These are phyloP conservation scores for Mesorhabditis spiculigera DNA, from an alignment of 2,888 invertebrate genomes.

Conservation along the genomic window DNA sequence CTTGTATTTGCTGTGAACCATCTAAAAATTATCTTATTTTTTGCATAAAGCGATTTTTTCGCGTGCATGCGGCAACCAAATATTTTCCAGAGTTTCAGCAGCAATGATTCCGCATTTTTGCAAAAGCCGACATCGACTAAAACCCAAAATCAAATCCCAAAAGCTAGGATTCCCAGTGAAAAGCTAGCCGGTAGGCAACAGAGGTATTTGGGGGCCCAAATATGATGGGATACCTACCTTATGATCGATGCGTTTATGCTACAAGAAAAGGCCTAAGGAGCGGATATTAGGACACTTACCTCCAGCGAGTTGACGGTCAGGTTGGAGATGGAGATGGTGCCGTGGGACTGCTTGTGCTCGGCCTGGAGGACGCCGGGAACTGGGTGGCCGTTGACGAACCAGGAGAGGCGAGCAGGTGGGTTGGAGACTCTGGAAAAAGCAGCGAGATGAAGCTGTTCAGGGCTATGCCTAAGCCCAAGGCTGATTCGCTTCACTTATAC, in stretches of 20 bases:
- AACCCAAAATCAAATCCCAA: too few species aligned
- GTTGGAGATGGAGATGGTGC: slow-evolving; percentile 36
- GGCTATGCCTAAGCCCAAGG: too few species aligned
- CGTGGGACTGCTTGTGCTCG: slow-evolving; percentile 26
- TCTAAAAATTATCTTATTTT: neutral
- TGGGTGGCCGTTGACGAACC: slow-evolving; percentile 48
- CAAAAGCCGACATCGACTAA: neutral
- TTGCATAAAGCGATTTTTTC: too few species aligned
- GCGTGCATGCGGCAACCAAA: too few species aligned
- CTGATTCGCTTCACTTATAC: too few species aligned
- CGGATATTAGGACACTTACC: slow-evolving; percentile 1
- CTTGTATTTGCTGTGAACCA: slow-evolving; percentile 4
- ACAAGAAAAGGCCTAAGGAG: too few species aligned
- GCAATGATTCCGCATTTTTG: neutral
- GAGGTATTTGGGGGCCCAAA: too few species aligned
- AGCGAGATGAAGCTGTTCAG: too few species aligned
- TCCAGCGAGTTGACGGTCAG: slow-evolving; percentile 32
- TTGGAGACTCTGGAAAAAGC: slow-evolving; percentile 43
- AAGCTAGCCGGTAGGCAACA: neutral
- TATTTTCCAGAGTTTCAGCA: neutral
- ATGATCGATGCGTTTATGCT: too few species aligned
- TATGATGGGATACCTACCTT: too few species aligned
- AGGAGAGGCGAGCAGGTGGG: slow-evolving; percentile 47
- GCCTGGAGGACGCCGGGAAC: slow-evolving; percentile 25
- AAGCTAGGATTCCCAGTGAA: neutral